Conservation (phyloP, 2,797 vertebrate genomes). For the Myoxocephalus aenaeus region DNA sequence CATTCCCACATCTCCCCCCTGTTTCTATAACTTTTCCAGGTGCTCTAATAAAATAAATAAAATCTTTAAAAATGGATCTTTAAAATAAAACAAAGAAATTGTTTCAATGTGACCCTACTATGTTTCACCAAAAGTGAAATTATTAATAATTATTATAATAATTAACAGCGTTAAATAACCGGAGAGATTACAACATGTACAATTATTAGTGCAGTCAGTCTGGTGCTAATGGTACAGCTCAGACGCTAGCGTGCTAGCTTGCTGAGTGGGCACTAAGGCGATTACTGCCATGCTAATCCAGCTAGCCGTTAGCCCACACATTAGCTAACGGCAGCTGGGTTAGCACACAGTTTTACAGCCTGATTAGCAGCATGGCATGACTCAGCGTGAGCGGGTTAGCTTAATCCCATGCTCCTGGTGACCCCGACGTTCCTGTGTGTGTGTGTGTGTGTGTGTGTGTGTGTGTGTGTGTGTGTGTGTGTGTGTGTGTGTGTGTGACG, state of each 20-base stretch:
- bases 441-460: background rate
- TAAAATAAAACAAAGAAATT: background rate
- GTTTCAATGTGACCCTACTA: background rate
- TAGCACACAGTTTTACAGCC: conserved; percentile 10
- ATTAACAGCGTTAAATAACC: background rate
- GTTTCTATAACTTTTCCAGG: background rate
- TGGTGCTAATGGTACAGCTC: conserved; percentile 37
- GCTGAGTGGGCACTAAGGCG: conserved; percentile 29
- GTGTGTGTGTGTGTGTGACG: conserved; percentile 7
- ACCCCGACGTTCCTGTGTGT: background rate
- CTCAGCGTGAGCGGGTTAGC: conserved; percentile 23
- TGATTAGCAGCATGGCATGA: conserved; percentile 45
- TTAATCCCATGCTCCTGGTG: conserved; percentile 20
- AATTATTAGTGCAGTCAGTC: background rate
- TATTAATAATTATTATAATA: too few relatives aligned
- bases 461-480: conserved; percentile 9
- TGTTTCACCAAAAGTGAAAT: background rate
- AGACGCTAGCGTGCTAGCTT: conserved; percentile 25
- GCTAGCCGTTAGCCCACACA: conserved; percentile 39
- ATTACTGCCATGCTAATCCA: conserved; percentile 65
- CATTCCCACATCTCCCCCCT: too few relatives aligned
- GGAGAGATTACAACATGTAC: background rate
- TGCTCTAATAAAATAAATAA: too few relatives aligned
- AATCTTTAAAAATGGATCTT: background rate
- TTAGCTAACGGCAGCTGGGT: conserved; percentile 19